Percentiles rank a stretch among this genome's conserved stretches.
Conservation (phyloP, 2,113 vertebrate species). For the Helogale parvula region DNA sequence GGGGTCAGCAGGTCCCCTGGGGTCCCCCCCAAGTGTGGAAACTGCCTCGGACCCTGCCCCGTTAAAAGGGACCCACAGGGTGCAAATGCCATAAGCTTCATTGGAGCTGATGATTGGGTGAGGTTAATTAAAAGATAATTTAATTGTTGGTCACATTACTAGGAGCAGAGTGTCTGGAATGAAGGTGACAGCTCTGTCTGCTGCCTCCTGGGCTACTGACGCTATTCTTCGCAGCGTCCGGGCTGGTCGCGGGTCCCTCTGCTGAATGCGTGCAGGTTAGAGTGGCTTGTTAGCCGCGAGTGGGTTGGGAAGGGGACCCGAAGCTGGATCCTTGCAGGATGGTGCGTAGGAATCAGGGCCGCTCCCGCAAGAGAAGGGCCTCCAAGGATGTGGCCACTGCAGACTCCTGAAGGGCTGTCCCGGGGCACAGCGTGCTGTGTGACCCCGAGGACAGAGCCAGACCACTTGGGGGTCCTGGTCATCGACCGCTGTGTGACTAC, state of each 20-base stretch:
- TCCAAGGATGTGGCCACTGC: neutral
- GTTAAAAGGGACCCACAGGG: neutral
- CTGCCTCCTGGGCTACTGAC: fast-evolving
- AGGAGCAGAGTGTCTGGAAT: neutral
- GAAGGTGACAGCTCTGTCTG: neutral
- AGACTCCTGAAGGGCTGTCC: neutral
- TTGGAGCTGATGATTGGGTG: neutral
- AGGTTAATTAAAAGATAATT: neutral
- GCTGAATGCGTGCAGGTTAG: neutral
- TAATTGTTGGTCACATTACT: neutral
- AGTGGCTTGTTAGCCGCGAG: neutral
- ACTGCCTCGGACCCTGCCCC: neutral
- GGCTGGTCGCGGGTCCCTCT: neutral
- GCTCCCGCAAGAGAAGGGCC: neutral
- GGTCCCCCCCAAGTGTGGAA: neutral
- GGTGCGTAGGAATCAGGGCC: fast-evolving
- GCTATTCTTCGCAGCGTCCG: fast-evolving
- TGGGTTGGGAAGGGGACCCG: neutral
- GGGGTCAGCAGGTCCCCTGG: neutral
- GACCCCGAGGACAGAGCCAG: neutral
- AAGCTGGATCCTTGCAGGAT: neutral
- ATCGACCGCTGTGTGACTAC: fast-evolving
- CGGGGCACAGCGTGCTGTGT: fast-evolving
- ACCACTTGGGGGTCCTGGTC: fast-evolving
- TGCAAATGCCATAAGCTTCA: fast-evolving